Evolutionary conservation across 2,888 invertebrate genomes (phyloP), one percentile per base, ranked within the genome.

Genomic region (Eupithecia insigniata): DNA sequence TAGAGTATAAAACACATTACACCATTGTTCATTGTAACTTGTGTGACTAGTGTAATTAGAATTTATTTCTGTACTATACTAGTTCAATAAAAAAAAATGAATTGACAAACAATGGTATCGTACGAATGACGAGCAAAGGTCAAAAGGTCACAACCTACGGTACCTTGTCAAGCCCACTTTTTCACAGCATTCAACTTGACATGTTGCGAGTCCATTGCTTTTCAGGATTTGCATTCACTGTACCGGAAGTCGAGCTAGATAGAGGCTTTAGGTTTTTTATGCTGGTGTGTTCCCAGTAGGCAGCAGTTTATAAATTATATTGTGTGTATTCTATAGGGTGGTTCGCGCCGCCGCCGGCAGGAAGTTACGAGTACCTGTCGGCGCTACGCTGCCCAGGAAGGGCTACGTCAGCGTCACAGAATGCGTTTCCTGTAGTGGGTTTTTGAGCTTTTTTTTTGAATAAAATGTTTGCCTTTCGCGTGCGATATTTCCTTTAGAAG

Each of bases 301-400:
- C n/a, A n/a, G 7, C 22, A 46, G 6, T 43, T 43, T 7, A 18
- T 43, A 18, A 43, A 43, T 18, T 43, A n/a, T n/a, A n/a, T n/a
- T n/a, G n/a, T n/a, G n/a, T n/a, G 18, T 46, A 46, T n/a, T n/a
- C n/a, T 46, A 46, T 46, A n/a, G 46, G 46, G 0, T 18, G n/a
- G n/a, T 51, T 51, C 51, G n/a, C 51, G 51, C 22, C n/a, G n/a
- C n/a, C 46, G 51, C 22, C n/a, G n/a, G 46, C 46, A n/a, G 46
- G 46, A 51, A 51, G 22, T 22, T 51, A 22, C 22, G 51, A 22
- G 51, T 51, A 51, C 22, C 10, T 3, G 10, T 5, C 10, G 46
- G 10, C 51, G 51, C 22, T n/a, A 2, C 51, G n/a, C n/a, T n/a
- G n/a, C n/a, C n/a, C n/a, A n/a, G n/a, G n/a, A n/a, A n/a, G n/a